These are phyloP conservation scores for Mixornis gularis DNA, from an alignment of 2,113 vertebrate genomes.

Conservation along the genomic window DNA sequence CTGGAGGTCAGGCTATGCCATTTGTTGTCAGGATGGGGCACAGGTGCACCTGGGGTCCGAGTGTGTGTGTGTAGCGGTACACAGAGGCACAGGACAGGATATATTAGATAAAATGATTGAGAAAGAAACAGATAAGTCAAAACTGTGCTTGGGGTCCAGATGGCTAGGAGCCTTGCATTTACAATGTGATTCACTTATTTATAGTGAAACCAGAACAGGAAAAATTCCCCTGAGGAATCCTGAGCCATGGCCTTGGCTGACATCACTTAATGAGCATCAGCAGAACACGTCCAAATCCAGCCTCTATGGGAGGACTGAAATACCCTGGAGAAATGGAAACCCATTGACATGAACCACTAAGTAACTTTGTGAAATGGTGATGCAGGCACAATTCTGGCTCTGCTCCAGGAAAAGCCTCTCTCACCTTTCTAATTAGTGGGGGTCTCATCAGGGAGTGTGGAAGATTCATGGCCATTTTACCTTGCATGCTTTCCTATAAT, in stretches of 20 bases:
- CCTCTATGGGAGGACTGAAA: neutral
- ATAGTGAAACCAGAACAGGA: neutral
- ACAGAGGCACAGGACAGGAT: neutral
- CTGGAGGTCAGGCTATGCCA: neutral
- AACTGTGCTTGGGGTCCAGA: neutral
- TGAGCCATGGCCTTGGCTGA: neutral
- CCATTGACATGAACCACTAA: neutral
- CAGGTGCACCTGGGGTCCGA: neutral
- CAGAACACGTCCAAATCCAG: neutral
- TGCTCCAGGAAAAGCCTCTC: neutral
- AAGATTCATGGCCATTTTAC: conserved; percentile 27
- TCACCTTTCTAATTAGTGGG: conserved; percentile 12
- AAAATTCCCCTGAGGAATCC: neutral
- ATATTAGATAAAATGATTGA: neutral
- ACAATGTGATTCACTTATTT: neutral
- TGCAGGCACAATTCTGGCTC: neutral
- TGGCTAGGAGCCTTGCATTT: neutral
- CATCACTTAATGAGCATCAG: neutral
- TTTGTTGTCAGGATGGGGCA: neutral
- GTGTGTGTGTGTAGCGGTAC: neutral
- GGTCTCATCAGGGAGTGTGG: neutral
- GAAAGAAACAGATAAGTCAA: neutral
- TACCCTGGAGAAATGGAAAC: neutral
- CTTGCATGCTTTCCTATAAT: neutral
- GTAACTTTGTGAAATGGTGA: neutral